Conservation (phyloP, 2,113 vertebrate genomes). For the Bufo gargarizans region DNA sequence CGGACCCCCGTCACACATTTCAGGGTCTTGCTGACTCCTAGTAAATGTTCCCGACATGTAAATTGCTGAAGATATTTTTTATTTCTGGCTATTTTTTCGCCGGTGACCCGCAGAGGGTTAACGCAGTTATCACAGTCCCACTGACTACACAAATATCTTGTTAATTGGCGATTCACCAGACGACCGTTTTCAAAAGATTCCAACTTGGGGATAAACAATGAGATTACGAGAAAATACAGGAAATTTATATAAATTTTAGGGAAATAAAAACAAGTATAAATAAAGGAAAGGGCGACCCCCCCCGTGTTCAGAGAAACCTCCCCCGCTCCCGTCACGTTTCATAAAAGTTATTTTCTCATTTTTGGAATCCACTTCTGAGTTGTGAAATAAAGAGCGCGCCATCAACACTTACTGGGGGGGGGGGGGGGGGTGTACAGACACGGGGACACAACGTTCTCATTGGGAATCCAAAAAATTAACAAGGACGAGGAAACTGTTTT, state of each 20-base stretch:
- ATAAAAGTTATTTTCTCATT: no score
- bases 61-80: no score
- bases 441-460: no score
- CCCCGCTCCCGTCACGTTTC: background rate
- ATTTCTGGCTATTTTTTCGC: background rate
- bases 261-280: background rate
- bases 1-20: no score
- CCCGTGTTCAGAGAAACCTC: background rate
- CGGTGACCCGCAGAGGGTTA: background rate
- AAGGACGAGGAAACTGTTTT: no score
- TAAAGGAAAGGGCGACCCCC: no score
- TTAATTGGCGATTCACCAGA: background rate
- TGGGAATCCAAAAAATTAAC: no score
- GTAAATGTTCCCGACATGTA: no score
- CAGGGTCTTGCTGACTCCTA: no score
- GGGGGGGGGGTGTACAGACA: no score
- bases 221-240: background rate
- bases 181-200: background rate
- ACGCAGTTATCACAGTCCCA: background rate
- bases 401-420: background rate
- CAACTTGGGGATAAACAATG: conserved; percentile 3
- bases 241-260: background rate
- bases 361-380: no score
- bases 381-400: background rate
- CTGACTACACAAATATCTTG: background rate